phyloP scores from a whole-genome alignment of 2,888 invertebrate genomes.

The Panopea generosa region DNA sequence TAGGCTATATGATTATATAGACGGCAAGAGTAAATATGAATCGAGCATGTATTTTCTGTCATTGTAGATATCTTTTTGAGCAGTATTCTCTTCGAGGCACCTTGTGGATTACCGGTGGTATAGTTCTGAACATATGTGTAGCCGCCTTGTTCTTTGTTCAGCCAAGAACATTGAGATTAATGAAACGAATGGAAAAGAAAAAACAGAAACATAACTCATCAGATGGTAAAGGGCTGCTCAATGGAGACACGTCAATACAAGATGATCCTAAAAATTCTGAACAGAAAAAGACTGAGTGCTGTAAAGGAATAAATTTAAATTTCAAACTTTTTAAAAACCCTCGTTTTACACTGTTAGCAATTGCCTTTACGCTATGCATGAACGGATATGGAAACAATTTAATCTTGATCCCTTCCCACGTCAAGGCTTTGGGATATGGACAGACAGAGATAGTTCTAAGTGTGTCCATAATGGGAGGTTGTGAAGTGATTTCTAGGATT shows the following conservation, averaged over 20 bases:
- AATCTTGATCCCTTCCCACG: conserved; percentile 91
- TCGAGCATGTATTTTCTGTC: too few species aligned
- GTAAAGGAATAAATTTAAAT: conserved; percentile 21
- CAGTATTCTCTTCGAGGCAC: conserved; percentile 50
- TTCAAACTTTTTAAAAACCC: conserved; percentile 58
- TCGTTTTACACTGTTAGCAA: conserved; percentile 89
- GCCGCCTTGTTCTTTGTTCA: conserved; percentile 55
- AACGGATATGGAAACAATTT: conserved; percentile 92
- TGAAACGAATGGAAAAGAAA: conserved; percentile 12
- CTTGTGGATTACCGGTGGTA: conserved; percentile 49
- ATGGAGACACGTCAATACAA: conserved; percentile 16
- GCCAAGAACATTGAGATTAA: conserved; percentile 29
- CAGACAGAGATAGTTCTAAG: conserved; percentile 71
- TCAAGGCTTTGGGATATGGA: conserved; percentile 88
- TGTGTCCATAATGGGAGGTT: conserved; percentile 90
- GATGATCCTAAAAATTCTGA: background rate
- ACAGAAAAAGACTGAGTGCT: background rate
- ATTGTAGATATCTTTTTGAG: conserved; percentile 50
- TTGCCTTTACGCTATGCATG: conserved; percentile 91
- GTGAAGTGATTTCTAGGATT: conserved; percentile 90
- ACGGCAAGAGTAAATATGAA: too few species aligned
- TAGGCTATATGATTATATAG: too few species aligned
- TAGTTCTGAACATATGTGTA: conserved; percentile 48
- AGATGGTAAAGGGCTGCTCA: conserved; percentile 11
- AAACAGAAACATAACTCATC: background rate